Base-by-base conservation (phyloP, 2,888 invertebrate species). In the Ariolimax columbianus region DNA sequence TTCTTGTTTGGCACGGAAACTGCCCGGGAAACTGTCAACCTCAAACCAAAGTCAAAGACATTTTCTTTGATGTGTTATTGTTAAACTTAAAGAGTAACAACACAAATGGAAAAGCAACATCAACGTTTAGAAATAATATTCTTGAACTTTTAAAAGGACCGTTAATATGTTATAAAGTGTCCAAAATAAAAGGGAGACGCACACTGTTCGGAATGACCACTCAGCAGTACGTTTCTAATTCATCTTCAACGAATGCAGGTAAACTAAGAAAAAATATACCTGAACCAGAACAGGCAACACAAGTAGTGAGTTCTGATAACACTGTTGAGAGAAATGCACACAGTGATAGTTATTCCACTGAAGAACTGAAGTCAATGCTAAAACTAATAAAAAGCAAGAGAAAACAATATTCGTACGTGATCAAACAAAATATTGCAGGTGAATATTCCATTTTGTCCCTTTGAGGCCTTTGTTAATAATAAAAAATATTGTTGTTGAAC, bases 361-460 rank as follows among this genome's bases (percentile, higher is more conserved):
- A 73, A 73, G 43, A 30, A 47, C 26, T 73, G 4, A 26, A 43
- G 14, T 40, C 73, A 73, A 40, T 11, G 43, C 0, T 38, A 26
- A 72, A n/a, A n/a, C 0, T 38, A 26, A 72, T 17, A 38, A 38
- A n/a, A 73, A 9, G 38, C 26, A 40, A 40, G 0, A 75, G 30
- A 33, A 75, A 30, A n/a, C 43, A 75, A 51, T 4, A 33, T 51
- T 75, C 75, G 19, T 75, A 51, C 51, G 75, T 75, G 19, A 33
- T 75, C n/a, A 51, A 51, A 75, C 33, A 75, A 51, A 51, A 36
- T 75, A 51, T 75, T 6, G 75, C 75, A 75, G 75, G 75, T 51
- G 51, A n/a, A n/a, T n/a, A n/a, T n/a, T n/a, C n/a, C n/a, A n/a
- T n/a, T n/a, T n/a, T n/a, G n/a, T n/a, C n/a, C n/a, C n/a, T n/a